Evolutionary conservation across 2,113 vertebrate species (phyloP), one percentile per base, ranked within the genome.

Genomic region (Brachypodius melanocephalos): DNA sequence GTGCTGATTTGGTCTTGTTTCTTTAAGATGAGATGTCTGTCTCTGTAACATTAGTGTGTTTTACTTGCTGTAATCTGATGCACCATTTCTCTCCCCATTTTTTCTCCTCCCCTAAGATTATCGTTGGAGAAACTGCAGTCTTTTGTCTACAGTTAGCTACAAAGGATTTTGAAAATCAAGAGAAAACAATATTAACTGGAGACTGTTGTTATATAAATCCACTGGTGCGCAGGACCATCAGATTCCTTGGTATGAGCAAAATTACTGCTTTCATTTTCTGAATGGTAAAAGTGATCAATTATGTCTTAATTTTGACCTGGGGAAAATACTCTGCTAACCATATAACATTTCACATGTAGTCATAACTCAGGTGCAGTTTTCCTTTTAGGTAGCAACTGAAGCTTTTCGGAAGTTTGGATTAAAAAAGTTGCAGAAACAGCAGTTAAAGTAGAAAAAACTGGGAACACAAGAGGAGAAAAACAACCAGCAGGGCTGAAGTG

Each of bases 171-270:
- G 99, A 99, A 98, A 98, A 98, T 68, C 98, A 98, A 87, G 99
- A 99, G 97, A 99, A 99, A 98, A 99, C 98, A 14, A 98, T 99
- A 92, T 98, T 99, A 96, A 99, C 98, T 4, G 99, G 99, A 96
- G 99, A 99, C 98, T 99, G 99, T 98, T 99, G 99, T 97, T 99
- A 99, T 94, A 99, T 99, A 97, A 99, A 99, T 90, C 99, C 99
- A 40, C 96, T 99, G 96, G 99, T 99, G 88, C 98, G 99, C 95
- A 98, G 99, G 96, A 99, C 98, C 74, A 98, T 99, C 96, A 98
- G 99, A 95, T 99, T 99, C 97, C 98, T 99, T 48, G 99, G 99
- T 99, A 98, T 91, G 99, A 98, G 57, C 65, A 92, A 93, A 95
- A 85, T 83, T 73, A 67, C 94, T 93, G 54, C 49, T 96, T 97